These are phyloP conservation scores for Timema cristinae DNA, from an alignment of 2,888 invertebrate genomes.

Conservation along the genomic window DNA sequence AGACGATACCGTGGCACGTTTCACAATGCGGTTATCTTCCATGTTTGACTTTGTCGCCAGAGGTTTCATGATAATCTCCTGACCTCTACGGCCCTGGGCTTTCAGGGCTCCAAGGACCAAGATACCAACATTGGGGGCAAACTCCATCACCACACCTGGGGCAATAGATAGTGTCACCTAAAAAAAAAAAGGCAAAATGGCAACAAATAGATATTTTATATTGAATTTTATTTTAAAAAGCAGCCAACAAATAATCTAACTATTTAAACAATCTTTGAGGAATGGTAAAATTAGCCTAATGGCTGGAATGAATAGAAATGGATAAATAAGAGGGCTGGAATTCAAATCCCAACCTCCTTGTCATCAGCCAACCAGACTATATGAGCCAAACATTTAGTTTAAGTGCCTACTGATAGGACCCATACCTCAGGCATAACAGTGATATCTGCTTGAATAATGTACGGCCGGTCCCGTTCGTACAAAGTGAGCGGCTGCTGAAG, in stretches of 20 bases:
- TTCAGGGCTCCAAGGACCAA: conserved; percentile 85
- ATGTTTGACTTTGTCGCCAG: conserved; percentile 40
- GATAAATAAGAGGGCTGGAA: too few species aligned
- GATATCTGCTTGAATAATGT: conserved; percentile 80
- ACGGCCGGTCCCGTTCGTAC: conserved; percentile 63
- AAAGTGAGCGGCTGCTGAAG: conserved; percentile 63
- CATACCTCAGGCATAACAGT: conserved; percentile 86
- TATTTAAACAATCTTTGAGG: too few species aligned
- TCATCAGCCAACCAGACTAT: too few species aligned
- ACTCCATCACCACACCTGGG: conserved; percentile 87
- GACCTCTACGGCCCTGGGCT: conserved; percentile 72
- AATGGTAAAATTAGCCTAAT: too few species aligned
- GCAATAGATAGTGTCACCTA: conserved; percentile 73
- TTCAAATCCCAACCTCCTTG: too few species aligned
- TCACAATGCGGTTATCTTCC: conserved; percentile 46
- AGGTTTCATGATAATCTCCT: conserved; percentile 76
- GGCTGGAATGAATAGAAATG: too few species aligned
- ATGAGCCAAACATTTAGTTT: too few species aligned
- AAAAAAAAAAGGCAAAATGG: not conserved
- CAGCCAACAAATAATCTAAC: too few species aligned
- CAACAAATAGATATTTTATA: too few species aligned
- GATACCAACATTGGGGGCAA: conserved; percentile 93
- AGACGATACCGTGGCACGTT: conserved; percentile 43
- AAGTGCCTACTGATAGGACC: not conserved
- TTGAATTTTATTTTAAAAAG: too few species aligned